Conservation (phyloP, 2,797 vertebrate species). For the Hydrolagus colliei region DNA sequence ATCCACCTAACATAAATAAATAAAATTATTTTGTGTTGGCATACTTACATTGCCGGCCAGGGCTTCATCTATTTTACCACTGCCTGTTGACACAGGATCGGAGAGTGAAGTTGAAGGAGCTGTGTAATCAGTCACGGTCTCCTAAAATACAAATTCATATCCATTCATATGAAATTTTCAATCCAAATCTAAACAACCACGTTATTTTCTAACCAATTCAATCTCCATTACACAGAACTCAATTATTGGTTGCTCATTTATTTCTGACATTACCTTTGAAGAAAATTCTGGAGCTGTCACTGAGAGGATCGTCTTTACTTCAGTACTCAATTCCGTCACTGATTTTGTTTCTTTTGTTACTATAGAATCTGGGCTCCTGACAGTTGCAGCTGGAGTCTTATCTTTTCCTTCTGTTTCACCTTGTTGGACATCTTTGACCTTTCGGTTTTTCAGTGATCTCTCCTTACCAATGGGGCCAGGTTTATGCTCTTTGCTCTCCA, state of each 20-base stretch:
- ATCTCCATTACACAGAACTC: neutral
- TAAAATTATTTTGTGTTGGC: neutral
- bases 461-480: conserved; percentile 97
- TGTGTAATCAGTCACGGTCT: conserved; percentile 95
- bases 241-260: neutral
- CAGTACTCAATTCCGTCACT: conserved; percentile 73
- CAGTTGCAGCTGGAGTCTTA: conserved; percentile 61
- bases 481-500: conserved; percentile 94
- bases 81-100: conserved; percentile 78
- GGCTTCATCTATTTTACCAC: conserved; percentile 86
- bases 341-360: conserved; percentile 68
- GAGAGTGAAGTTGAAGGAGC: conserved; percentile 85
- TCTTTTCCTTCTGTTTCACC: conserved; percentile 79
- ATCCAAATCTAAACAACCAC: neutral
- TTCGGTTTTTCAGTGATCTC: conserved; percentile 90
- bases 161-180: neutral
- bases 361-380: conserved; percentile 71
- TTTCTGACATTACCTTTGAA: conserved; percentile 67
- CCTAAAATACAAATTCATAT: conserved; percentile 53
- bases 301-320: conserved; percentile 91
- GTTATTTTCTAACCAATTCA: neutral
- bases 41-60: conserved; percentile 87
- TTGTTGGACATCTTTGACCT: conserved; percentile 86
- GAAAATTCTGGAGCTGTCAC: conserved; percentile 85
- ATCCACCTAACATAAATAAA: neutral